These are phyloP conservation scores for Pangasius krempfi DNA, from an alignment of 2,797 vertebrate genomes.

Conservation along the genomic window DNA sequence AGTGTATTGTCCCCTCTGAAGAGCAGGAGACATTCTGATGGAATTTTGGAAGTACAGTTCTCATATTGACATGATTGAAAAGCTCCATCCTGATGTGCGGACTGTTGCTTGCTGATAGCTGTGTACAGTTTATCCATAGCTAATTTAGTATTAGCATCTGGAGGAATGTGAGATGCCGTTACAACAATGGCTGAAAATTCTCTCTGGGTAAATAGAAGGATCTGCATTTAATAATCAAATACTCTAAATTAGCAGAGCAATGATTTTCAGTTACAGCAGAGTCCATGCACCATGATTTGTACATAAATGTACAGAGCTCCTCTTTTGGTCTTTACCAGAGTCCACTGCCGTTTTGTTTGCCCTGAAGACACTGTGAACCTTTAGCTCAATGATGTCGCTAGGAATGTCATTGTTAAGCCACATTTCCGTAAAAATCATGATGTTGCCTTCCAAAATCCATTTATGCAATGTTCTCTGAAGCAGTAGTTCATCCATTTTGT, in stretches of 20 bases:
- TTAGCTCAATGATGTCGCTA: too few species aligned
- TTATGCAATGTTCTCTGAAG: neutral
- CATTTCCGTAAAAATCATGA: too few species aligned
- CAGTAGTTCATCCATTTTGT: neutral
- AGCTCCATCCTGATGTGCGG: too few species aligned
- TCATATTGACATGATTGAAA: too few species aligned
- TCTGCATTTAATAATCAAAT: neutral
- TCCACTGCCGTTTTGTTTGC: too few species aligned
- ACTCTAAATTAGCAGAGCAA: neutral
- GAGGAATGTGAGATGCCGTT: neutral
- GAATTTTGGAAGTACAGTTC: too few species aligned
- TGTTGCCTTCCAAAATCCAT: neutral
- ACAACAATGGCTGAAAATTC: neutral
- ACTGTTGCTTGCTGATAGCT: too few species aligned
- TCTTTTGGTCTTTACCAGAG: neutral
- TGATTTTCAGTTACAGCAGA: neutral
- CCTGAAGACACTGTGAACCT: too few species aligned
- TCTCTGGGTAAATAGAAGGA: neutral
- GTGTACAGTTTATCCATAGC: too few species aligned
- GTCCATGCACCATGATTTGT: neutral
- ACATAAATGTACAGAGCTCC: neutral
- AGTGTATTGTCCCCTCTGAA: too few species aligned
- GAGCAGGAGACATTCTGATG: too few species aligned
- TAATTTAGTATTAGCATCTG: neutral
- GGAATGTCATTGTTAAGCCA: too few species aligned